A percentile compares a stretch with the other conserved stretches of the same genome.
Evolutionary conservation across 2,797 vertebrate species (phyloP).

Genomic region (Eremophila alpestris): DNA sequence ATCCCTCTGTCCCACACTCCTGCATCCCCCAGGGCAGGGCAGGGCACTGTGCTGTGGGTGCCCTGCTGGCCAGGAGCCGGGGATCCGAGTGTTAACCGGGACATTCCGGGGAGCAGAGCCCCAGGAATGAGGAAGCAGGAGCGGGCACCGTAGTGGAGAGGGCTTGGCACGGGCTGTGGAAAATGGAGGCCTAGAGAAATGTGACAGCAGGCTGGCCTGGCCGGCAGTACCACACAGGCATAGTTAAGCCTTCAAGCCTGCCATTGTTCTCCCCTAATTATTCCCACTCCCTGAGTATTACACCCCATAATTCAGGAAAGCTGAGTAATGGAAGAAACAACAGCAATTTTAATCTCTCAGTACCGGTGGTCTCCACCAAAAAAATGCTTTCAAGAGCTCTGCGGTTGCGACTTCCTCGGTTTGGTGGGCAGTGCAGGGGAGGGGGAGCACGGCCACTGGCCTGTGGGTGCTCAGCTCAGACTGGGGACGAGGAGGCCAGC

Average conservation of each 20-base stretch:
- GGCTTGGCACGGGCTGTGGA: conserved; percentile 48
- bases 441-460: background rate
- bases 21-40: rapidly evolving
- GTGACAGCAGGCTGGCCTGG: conserved; percentile 56
- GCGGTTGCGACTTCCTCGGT: conserved; percentile 52
- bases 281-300: conserved; percentile 73
- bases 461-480: background rate
- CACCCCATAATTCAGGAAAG: conserved; percentile 77
- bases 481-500: rapidly evolving
- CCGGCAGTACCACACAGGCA: conserved; percentile 51
- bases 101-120: background rate
- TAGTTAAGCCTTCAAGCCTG: conserved; percentile 67
- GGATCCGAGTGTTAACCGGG: background rate
- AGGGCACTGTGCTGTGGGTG: rapidly evolving
- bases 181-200: conserved; percentile 58
- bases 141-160: conserved; percentile 18
- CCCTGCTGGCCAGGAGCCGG: background rate
- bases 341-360: conserved; percentile 73
- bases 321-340: conserved; percentile 78
- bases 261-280: conserved; percentile 75
- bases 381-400: conserved; percentile 67
- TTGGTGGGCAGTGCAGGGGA: conserved; percentile 55
- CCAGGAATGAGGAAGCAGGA: conserved; percentile 50
- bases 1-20: background rate
- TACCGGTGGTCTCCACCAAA: conserved; percentile 71